Evolutionary conservation across 1,140 invertebrate species (phyloP).

Genomic region (Lethrus apterus): DNA sequence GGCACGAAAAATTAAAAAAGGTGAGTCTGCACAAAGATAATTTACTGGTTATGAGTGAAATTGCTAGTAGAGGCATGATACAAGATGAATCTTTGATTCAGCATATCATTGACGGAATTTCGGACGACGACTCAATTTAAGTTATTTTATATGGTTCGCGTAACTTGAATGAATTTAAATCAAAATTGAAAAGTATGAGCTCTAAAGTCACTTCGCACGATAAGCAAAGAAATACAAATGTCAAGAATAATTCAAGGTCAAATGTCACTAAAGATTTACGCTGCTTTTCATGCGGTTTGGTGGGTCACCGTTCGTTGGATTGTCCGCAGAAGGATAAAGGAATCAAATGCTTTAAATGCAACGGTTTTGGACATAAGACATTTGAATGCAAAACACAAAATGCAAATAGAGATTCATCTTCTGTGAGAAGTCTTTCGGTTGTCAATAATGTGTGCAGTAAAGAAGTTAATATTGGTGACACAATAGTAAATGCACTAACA

Average conservation of each 20-base stretch:
- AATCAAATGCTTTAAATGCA: conserved; percentile 8
- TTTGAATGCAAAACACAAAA: neutral
- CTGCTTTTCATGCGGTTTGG: neutral
- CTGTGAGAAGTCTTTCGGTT: neutral
- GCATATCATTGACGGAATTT: conserved; percentile 23
- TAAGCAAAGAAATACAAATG: no score
- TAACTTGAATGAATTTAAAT: conserved; percentile 18
- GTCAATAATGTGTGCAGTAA: neutral
- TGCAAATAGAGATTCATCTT: no score
- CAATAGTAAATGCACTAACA: neutral
- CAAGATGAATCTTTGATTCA: conserved; percentile 26
- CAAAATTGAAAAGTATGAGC: conserved; percentile 20
- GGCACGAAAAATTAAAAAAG: no score
- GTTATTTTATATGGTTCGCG: conserved; percentile 18
- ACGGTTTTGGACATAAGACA: conserved; percentile 1
- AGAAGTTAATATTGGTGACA: neutral
- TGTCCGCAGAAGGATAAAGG: neutral
- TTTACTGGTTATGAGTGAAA: no score
- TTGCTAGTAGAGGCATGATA: conserved; percentile 21
- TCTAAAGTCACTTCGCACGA: no score
- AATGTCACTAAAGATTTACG: neutral
- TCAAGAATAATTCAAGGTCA: no score
- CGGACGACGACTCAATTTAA: conserved; percentile 17
- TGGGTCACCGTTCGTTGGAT: neutral
- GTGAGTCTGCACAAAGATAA: no score